Conservation (phyloP, 2,888 invertebrate species). For the Crematogaster levior region DNA sequence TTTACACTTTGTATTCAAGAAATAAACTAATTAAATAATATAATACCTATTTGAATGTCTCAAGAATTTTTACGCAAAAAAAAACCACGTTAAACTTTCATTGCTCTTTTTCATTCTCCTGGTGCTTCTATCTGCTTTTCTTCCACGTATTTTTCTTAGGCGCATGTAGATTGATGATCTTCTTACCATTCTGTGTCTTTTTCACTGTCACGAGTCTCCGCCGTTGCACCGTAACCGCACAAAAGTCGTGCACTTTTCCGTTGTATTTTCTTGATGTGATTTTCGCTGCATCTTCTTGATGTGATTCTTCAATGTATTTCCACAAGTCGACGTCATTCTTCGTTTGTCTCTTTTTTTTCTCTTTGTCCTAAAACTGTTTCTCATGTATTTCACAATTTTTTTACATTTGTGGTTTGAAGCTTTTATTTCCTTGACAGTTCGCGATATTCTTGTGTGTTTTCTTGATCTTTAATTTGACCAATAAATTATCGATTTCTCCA, state of each 20-base stretch:
- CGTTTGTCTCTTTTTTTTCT: background rate
- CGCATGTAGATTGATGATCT: conserved; percentile 8
- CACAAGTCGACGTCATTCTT: conserved; percentile 23
- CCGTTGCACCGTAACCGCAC: conserved; percentile 39
- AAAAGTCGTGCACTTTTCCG: conserved; percentile 29
- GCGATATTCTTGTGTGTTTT: background rate
- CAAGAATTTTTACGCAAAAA: no score
- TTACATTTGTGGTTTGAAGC: background rate
- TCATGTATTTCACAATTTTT: conserved; percentile 6
- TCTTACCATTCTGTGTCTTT: conserved; percentile 22
- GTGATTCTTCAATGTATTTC: conserved; percentile 34
- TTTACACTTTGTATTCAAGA: no score
- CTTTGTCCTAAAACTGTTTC: background rate
- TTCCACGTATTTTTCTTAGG: background rate
- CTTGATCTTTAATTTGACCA: background rate
- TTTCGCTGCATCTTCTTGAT: conserved; percentile 46
- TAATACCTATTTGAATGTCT: no score
- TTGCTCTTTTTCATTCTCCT: no score
- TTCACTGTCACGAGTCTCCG: conserved; percentile 31
- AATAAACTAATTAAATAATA: no score
- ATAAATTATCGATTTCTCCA: conserved; percentile 11
- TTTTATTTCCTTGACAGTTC: background rate
- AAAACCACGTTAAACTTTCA: no score
- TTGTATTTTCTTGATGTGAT: conserved; percentile 41
- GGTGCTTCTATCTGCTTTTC: background rate